These are phyloP conservation scores for Antitype chi DNA, from an alignment of 2,888 invertebrate genomes.

Conservation along the genomic window DNA sequence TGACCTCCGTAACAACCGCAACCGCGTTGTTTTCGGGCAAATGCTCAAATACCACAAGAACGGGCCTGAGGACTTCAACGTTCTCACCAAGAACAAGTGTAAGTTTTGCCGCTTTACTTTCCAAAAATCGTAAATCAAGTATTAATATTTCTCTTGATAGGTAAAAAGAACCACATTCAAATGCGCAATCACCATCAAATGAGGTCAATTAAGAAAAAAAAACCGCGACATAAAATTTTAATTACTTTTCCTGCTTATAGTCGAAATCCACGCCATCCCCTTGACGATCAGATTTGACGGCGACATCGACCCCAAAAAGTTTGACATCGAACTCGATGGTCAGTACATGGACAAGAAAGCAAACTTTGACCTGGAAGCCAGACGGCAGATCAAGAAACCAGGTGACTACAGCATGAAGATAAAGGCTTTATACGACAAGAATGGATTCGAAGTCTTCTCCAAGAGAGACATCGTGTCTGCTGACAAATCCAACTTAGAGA, in stretches of 20 bases:
- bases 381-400: constrained; percentile 83
- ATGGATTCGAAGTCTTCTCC: constrained; percentile 86
- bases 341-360: constrained; percentile 91
- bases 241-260: constrained; percentile 69
- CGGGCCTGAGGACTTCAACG: constrained; percentile 81
- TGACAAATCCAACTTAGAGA: constrained; percentile 91
- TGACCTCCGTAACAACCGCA: constrained; percentile 90
- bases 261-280: constrained; percentile 89
- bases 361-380: constrained; percentile 91
- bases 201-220: background rate
- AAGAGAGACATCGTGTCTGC: constrained; percentile 90
- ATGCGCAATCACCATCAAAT: background rate
- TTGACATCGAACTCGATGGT: constrained; percentile 90
- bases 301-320: constrained; percentile 89
- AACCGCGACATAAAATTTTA: background rate
- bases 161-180: background rate
- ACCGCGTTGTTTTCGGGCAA: constrained; percentile 88
- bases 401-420: constrained; percentile 86
- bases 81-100: constrained; percentile 89
- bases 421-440: constrained; percentile 75
- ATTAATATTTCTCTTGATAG: background rate
- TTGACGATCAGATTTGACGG: constrained; percentile 89
- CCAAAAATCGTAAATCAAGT: background rate
- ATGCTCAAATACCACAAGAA: constrained; percentile 81
- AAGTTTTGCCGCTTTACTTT: constrained; percentile 63